Conservation (phyloP, 2,888 invertebrate species). For the Dorcus parallelipipedus region DNA sequence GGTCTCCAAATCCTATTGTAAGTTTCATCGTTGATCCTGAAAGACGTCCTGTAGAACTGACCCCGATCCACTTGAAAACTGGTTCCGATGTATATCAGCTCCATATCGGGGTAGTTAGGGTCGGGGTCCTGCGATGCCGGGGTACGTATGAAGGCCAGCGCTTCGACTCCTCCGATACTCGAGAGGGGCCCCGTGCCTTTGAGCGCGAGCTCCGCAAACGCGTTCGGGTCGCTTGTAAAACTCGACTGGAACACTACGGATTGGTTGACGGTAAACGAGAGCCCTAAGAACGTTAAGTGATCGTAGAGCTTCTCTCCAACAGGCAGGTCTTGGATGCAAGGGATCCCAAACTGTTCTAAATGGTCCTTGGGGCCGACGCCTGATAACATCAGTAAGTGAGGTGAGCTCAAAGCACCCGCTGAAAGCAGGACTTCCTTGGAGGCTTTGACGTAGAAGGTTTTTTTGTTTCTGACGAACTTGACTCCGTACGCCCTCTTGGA, state of each 20-base stretch:
- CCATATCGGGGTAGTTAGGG: slow-evolving; percentile 63
- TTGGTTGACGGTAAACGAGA: slow-evolving; percentile 47
- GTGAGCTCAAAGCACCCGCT: slow-evolving; percentile 84
- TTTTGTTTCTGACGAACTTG: slow-evolving; percentile 49
- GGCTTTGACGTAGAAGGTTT: slow-evolving; percentile 50
- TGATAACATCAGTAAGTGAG: slow-evolving; percentile 86
- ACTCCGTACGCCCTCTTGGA: slow-evolving; percentile 67
- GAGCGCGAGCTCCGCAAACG: slow-evolving; percentile 44
- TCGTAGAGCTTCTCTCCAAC: slow-evolving; percentile 67
- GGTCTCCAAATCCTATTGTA: slow-evolving; percentile 57
- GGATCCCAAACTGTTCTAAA: slow-evolving; percentile 55
- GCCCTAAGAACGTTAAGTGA: slow-evolving; percentile 56
- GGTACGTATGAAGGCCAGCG: slow-evolving; percentile 58
- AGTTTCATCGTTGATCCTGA: slow-evolving; percentile 56
- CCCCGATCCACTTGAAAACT: slow-evolving; percentile 38
- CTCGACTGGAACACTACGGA: slow-evolving; percentile 35
- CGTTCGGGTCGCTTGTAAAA: slow-evolving; percentile 42
- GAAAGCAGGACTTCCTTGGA: slow-evolving; percentile 80
- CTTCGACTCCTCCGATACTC: slow-evolving; percentile 57
- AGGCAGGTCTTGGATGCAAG: slow-evolving; percentile 61
- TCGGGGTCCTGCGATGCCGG: slow-evolving; percentile 53
- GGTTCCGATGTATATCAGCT: slow-evolving; percentile 64
- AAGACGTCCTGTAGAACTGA: slow-evolving; percentile 41
- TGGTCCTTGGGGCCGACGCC: slow-evolving; percentile 67
- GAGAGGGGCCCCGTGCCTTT: slow-evolving; percentile 53